Conservation (phyloP, 2,888 invertebrate genomes). For the Drosophila formosana region DNA sequence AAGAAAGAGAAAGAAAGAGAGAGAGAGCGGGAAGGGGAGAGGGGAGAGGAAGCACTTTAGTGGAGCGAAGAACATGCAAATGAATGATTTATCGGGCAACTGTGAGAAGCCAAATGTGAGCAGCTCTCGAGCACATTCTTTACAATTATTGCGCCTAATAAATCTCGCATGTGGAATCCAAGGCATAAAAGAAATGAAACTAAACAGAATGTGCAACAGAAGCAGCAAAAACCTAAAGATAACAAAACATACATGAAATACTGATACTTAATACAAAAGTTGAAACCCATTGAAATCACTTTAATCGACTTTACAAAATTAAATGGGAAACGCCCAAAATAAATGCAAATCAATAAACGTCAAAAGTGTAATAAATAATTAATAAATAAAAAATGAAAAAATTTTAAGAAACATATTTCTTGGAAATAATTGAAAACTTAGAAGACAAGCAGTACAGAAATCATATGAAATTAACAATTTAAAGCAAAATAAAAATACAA, state of each 20-base stretch:
- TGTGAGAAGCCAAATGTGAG: conserved; percentile 54
- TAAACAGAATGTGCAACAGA: neutral
- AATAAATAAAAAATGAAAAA: too few species aligned
- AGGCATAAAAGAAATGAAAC: conserved; percentile 7
- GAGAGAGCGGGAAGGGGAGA: too few species aligned
- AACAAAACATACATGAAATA: neutral
- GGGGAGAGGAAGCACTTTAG: conserved; percentile 9
- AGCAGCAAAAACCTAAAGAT: neutral
- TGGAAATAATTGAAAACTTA: too few species aligned
- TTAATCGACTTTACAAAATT: too few species aligned
- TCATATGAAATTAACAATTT: too few species aligned
- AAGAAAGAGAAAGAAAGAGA: neutral
- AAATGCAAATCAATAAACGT: too few species aligned
- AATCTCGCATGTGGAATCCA: conserved; percentile 40
- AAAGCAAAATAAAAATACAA: too few species aligned
- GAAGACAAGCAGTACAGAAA: too few species aligned
- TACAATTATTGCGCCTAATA: conserved; percentile 62
- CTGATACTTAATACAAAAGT: neutral
- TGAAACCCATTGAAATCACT: too few species aligned
- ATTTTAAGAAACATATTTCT: too few species aligned
- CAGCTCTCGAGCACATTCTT: conserved; percentile 57
- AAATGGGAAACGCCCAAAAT: too few species aligned
- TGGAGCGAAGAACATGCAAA: conserved; percentile 44
- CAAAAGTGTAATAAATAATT: too few species aligned
- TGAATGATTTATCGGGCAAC: conserved; percentile 55